Conservation (phyloP, 2,797 vertebrate species). For the Myioborus melanocephalus region DNA sequence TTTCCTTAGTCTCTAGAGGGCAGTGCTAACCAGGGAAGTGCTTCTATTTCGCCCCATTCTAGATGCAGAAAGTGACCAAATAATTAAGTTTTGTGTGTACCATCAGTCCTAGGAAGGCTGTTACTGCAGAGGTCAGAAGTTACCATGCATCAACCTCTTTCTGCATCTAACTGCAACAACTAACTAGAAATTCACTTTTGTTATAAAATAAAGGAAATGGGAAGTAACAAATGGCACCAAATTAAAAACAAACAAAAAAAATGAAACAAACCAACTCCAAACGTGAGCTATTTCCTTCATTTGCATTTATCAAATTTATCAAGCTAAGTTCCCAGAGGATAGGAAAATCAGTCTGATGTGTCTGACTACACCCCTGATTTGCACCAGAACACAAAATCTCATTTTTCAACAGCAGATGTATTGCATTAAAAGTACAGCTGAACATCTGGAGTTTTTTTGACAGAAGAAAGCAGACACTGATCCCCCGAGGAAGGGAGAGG, state of each 20-base stretch:
- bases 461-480: not conserved
- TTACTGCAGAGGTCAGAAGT: not conserved
- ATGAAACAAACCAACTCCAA: not conserved
- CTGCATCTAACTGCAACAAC: not conserved
- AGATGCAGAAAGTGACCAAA: not conserved
- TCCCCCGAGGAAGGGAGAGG: not conserved
- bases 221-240: not conserved
- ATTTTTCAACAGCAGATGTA: not conserved
- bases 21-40: conserved; percentile 52
- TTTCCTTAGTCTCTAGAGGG: conserved; percentile 77
- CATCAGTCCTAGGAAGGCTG: not conserved
- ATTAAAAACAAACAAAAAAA: not conserved
- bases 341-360: not conserved
- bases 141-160: not conserved
- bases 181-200: not conserved
- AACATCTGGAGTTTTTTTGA: not conserved
- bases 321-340: not conserved
- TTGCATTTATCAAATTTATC: not conserved
- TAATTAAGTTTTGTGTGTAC: not conserved
- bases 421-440: not conserved
- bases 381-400: not conserved
- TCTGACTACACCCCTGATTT: not conserved
- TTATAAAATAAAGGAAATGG: not conserved
- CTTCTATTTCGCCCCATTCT: not conserved
- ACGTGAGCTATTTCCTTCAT: not conserved